Base-by-base conservation (phyloP, 2,797 vertebrate species). In the Semotilus atromaculatus region DNA sequence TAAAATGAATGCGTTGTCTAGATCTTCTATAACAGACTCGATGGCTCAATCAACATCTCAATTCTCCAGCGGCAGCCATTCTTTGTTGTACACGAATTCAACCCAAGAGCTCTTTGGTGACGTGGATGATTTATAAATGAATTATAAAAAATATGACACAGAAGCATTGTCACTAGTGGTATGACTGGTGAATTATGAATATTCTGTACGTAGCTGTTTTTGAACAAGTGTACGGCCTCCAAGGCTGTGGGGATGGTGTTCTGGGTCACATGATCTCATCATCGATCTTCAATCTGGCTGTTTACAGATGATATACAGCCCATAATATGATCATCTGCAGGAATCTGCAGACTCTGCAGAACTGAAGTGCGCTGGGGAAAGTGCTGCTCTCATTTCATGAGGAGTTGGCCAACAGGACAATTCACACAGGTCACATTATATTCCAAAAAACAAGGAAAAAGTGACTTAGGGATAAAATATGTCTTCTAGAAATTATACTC, bases 221-320 rank as follows among this genome's bases (percentile, higher is more conserved):
- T 73, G 45, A 51, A 23, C 29, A 51, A 13, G 23, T 64, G 55
- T 11, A 8, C 40, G 6, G 58, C 10, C 16, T 40, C 21, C 43
- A 38, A 71, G 38, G 38, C 55, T 38, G 36, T 2, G 8, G 11
- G n/a, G 60, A 29, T 14, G 26, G 29, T 62, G 26, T 29, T 62
- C 60, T 64, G 16, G 16, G 38, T 73, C 55, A 82, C 80, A 36
- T 23, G 80, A 73, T 82, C 80, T 45, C 38, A 14, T 31, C 55
- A 82, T 82, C 5, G 53, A 82, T 82, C 80, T 72, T 58, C 51
- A 58, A 18, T 71, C 67, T 29, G 34, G 45, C 51, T 4, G 36
- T 71, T 79, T 40, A 48, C 31, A 74, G 71, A 48, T 66, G 55
- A 80, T 31, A 29, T 53, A 67, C 70, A 81, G 67, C 77, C 13